phyloP scores from a whole-genome alignment of 2,113 vertebrate genomes.

The Motacilla alba region DNA sequence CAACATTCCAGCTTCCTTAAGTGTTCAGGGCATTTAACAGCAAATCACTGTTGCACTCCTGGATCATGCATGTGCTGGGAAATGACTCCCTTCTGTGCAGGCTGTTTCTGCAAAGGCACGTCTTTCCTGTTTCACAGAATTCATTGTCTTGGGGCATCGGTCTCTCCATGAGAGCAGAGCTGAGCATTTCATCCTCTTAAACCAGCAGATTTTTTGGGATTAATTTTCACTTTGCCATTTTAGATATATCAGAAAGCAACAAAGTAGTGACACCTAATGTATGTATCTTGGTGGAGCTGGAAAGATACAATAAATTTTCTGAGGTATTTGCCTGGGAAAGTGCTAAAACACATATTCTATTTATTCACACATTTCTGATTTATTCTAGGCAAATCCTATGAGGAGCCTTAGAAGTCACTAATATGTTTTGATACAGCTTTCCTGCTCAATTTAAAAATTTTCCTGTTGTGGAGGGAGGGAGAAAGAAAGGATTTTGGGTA shows the following conservation, averaged over 20 bases:
- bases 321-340: neutral
- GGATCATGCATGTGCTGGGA: neutral
- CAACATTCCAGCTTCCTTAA: neutral
- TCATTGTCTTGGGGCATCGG: neutral
- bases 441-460: neutral
- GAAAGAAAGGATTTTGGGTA: neutral
- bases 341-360: neutral
- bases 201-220: neutral
- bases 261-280: neutral
- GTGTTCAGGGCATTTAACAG: neutral
- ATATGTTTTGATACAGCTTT: neutral
- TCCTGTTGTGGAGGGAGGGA: neutral
- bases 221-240: neutral
- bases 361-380: neutral
- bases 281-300: neutral
- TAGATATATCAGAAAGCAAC: neutral
- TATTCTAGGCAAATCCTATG: neutral
- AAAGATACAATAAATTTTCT: neutral
- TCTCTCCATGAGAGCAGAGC: neutral
- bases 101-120: neutral
- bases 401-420: neutral
- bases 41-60: neutral
- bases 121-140: neutral
- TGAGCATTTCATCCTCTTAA: neutral
- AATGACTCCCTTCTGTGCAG: neutral